Percentiles rank a stretch among this genome's conserved stretches.
These are phyloP conservation scores for Ditylenchus dipsaci DNA, from an alignment of 1,140 invertebrate species.

Conservation along the genomic window DNA sequence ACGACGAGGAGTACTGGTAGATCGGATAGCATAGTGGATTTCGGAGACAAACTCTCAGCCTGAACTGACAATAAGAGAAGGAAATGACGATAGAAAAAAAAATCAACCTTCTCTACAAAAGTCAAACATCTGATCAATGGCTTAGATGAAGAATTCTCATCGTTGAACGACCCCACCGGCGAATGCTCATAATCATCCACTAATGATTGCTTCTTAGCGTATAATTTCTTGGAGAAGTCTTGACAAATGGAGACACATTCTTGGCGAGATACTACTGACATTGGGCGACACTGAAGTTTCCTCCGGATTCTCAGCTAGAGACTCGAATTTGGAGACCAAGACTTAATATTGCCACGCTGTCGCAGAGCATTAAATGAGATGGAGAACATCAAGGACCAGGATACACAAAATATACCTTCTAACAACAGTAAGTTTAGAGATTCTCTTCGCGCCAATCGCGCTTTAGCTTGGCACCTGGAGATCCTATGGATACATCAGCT, in stretches of 20 bases:
- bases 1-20: conserved; percentile 7
- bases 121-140: conserved; percentile 9
- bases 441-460: no score
- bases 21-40: background rate
- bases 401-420: no score
- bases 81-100: background rate
- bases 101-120: background rate
- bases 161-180: background rate
- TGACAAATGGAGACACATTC: no score
- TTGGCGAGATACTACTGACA: no score
- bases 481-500: no score
- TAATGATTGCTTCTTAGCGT: background rate
- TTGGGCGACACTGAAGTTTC: background rate
- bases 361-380: background rate
- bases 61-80: background rate
- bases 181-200: background rate
- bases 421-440: no score
- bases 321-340: background rate
- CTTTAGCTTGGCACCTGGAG: no score
- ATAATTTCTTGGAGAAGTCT: background rate
- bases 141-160: background rate
- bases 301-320: background rate
- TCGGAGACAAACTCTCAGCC: background rate
- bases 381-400: no score
- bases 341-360: background rate